phyloP scores from a whole-genome alignment of 2,888 invertebrate genomes.

The Labia minor region DNA sequence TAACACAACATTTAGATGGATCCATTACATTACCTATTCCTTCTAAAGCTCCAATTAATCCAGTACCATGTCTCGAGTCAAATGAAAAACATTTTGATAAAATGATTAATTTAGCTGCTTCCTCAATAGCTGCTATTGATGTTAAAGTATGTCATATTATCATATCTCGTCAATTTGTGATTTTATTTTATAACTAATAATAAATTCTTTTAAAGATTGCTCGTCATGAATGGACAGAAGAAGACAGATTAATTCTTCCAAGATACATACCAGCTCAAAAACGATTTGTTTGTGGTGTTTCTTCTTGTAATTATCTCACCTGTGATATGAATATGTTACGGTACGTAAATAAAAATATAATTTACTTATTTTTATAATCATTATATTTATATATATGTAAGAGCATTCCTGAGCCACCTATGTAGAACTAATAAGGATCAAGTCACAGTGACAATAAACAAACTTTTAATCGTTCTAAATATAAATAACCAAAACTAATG shows the following conservation, averaged over 20 bases:
- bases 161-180: too few species aligned
- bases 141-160: conserved; percentile 14
- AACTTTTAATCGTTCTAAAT: too few species aligned
- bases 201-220: conserved; percentile 19
- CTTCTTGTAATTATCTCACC: conserved; percentile 58
- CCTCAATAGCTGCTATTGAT: neutral
- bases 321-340: conserved; percentile 56
- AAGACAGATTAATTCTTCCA: conserved; percentile 33
- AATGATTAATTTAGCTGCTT: conserved; percentile 74
- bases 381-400: neutral
- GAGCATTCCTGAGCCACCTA: too few species aligned
- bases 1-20: conserved; percentile 49
- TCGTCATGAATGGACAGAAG: conserved; percentile 32
- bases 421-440: too few species aligned
- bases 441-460: too few species aligned
- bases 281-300: conserved; percentile 61
- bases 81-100: conserved; percentile 74
- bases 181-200: neutral
- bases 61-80: conserved; percentile 65
- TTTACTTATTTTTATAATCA: neutral
- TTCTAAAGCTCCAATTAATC: conserved; percentile 62
- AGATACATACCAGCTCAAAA: conserved; percentile 43
- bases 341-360: neutral
- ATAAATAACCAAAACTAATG: too few species aligned
- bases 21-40: conserved; percentile 42